Base-by-base conservation (phyloP, 2,113 vertebrate species). In the Scomber colias region DNA sequence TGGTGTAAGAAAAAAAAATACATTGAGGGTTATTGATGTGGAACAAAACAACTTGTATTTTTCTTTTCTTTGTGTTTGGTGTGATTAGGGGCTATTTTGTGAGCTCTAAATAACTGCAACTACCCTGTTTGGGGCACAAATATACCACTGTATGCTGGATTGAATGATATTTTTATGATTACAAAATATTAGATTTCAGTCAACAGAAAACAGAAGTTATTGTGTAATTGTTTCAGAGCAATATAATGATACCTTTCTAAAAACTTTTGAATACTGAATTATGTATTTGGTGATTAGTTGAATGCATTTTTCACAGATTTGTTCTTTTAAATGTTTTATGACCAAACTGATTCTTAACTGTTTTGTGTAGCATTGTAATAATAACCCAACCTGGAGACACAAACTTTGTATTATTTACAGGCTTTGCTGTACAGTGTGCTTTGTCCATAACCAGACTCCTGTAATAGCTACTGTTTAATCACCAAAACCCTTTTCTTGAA, bases 391-490 rank as follows among this genome's bases (percentile, higher is more conserved):
- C 15, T 5, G 12, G 3, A 61, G 24, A 45, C 50, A 11, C 4
- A 0, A 27, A 40, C 0, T 8, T 50, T 61, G 30, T 31, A 13
- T 13, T 24, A n/a, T 15, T 14, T 17, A 12, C 1, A 13, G 17
- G 60, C 19, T 73, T 13, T 72, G 70, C 9, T 83, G 54, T 46
- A 9, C 65, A 21, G 50, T 21, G 67, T 12, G n/a, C 56, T 79
- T 48, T 49, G 11, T 55, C 4, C 17, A 49, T 56, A 60, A 45
- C 30, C 44, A 54, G n/a, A 57, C 21, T 53, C 44, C 62, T 73
- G 31, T 73, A 59, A 24, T 40, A 40, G 35, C 35, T 3, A 4
- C 59, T 49, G 19, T 51, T 4, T 55, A 13, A 44, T 16, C 21
- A 24, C 27, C 59, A 31, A 19, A 2, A 6, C 10, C 8, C 21